phyloP scores from a whole-genome alignment of 2,888 invertebrate genomes.

The Trichopria drosophilae region DNA sequence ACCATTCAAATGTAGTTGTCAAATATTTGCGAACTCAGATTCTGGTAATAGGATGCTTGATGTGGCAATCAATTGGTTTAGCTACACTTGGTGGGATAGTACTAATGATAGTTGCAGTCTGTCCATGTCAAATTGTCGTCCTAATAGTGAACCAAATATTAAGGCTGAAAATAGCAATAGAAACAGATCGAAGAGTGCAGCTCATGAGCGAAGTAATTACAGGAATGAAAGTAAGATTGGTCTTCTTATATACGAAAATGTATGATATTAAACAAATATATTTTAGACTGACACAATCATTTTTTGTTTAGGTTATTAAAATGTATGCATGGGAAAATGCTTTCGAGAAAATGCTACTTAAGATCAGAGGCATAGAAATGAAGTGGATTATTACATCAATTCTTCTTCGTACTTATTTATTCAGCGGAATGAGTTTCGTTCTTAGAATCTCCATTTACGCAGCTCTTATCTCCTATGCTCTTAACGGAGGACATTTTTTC shows the following conservation, averaged over 20 bases:
- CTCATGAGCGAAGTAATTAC: conserved; percentile 79
- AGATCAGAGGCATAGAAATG: too few relatives aligned
- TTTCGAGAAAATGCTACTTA: conserved; percentile 72
- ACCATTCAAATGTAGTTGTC: too few relatives aligned
- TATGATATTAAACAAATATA: too few relatives aligned
- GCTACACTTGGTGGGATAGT: conserved; percentile 66
- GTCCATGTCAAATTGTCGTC: conserved; percentile 61
- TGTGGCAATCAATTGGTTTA: conserved; percentile 62
- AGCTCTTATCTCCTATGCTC: conserved; percentile 75
- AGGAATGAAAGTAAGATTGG: conserved; percentile 82
- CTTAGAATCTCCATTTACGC: conserved; percentile 81
- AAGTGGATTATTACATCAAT: too few relatives aligned
- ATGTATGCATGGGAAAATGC: conserved; percentile 86
- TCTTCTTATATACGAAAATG: too few relatives aligned
- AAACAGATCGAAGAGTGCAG: conserved; percentile 73
- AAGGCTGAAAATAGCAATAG: conserved; percentile 58
- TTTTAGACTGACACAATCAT: too few relatives aligned
- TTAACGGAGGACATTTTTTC: conserved; percentile 62
- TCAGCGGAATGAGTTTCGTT: too few relatives aligned
- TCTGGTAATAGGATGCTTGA: conserved; percentile 64
- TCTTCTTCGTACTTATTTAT: too few relatives aligned
- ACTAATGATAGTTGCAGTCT: conserved; percentile 61
- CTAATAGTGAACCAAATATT: conserved; percentile 58
- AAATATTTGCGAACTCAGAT: too few relatives aligned
- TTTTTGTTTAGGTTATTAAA: conserved; percentile 84